phyloP scores from a whole-genome alignment of 2,888 invertebrate species.

The Parochlus steinenii region DNA sequence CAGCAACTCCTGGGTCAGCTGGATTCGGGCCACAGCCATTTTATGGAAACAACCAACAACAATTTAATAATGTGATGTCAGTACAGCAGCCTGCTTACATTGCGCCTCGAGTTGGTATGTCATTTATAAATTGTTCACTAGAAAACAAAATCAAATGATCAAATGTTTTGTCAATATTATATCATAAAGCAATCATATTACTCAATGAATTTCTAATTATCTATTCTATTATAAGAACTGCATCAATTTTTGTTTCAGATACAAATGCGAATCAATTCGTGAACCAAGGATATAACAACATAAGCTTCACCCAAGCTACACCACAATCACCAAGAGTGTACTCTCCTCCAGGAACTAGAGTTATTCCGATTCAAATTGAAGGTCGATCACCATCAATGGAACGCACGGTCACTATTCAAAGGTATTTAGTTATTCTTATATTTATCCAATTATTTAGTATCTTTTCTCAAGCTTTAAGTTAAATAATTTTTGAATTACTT shows the following conservation, averaged over 20 bases:
- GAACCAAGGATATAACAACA: constrained; percentile 30
- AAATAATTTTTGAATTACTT: background rate
- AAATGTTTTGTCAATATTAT: background rate
- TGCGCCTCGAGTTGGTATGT: constrained; percentile 11
- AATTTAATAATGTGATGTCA: constrained; percentile 16
- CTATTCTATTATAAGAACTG: background rate
- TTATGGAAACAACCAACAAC: constrained; percentile 19
- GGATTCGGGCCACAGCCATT: constrained; percentile 22
- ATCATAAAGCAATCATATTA: background rate
- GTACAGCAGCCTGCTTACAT: too few species aligned
- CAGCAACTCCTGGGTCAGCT: constrained; percentile 19
- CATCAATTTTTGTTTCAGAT: constrained; percentile 2
- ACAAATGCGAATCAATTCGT: constrained; percentile 31
- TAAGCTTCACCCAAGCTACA: constrained; percentile 17
- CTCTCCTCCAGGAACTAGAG: constrained; percentile 34
- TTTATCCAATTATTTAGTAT: background rate
- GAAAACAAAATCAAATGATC: too few species aligned
- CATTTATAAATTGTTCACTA: background rate
- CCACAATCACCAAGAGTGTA: constrained; percentile 21
- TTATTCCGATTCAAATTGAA: constrained; percentile 46
- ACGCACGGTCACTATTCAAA: constrained; percentile 24
- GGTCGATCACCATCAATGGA: constrained; percentile 21
- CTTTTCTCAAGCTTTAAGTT: constrained; percentile 7
- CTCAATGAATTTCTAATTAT: background rate
- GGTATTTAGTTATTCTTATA: constrained; percentile 24